phyloP scores from a whole-genome alignment of 2,113 vertebrate species.

The Tupaia tana region DNA sequence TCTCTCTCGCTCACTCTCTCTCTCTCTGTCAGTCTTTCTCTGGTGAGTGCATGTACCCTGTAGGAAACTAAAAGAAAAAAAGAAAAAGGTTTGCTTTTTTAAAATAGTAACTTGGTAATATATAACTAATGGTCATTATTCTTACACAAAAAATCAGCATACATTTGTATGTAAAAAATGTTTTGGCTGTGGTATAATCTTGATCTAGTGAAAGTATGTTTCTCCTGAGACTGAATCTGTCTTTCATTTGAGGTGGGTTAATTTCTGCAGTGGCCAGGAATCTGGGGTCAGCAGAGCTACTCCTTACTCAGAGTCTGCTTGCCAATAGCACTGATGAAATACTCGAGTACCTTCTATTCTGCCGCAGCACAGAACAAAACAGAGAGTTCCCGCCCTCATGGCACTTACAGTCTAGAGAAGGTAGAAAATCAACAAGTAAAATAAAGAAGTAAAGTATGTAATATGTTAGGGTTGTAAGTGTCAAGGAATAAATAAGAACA shows the following conservation, averaged over 20 bases:
- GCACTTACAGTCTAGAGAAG: background rate
- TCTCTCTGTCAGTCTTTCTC: too few relatives aligned
- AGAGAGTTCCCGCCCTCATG: background rate
- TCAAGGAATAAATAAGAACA: too few relatives aligned
- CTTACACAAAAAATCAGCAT: too few relatives aligned
- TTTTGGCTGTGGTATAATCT: background rate
- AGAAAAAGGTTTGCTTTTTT: too few relatives aligned
- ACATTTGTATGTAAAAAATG: too few relatives aligned
- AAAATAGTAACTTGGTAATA: too few relatives aligned
- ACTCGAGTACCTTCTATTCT: background rate
- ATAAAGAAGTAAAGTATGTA: background rate
- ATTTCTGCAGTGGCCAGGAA: background rate
- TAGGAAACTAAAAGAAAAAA: too few relatives aligned
- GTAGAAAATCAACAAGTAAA: background rate
- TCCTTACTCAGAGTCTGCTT: background rate
- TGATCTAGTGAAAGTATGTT: background rate
- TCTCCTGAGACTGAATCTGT: constrained; percentile 24
- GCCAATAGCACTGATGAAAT: background rate
- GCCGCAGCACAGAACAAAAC: background rate
- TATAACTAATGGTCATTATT: too few relatives aligned
- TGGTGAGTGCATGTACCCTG: too few relatives aligned
- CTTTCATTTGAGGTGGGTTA: background rate
- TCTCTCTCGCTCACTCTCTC: too few relatives aligned
- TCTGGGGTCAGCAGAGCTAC: background rate
- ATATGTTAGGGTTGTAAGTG: background rate